Evolutionary conservation across 2,797 vertebrate genomes (phyloP).

Genomic region (Cyclopterus lumpus): DNA sequence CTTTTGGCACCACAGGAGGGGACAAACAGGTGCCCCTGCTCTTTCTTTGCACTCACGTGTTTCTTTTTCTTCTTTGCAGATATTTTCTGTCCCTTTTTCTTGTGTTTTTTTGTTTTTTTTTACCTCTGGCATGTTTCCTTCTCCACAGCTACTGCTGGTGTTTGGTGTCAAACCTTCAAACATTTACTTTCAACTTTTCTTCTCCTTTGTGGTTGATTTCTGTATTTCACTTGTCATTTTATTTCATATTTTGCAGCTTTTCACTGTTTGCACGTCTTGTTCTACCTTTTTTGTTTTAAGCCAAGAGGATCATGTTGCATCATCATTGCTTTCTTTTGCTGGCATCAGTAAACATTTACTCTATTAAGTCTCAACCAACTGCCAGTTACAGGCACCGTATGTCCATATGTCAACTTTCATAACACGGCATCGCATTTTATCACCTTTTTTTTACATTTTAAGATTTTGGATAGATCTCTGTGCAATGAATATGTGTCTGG

Average conservation of each 20-base stretch:
- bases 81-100: slow-evolving; percentile 9
- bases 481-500: not conserved
- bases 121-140: slow-evolving; percentile 29
- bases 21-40: slow-evolving; percentile 96
- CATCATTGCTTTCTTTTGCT: not conserved
- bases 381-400: not conserved
- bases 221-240: not conserved
- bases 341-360: not conserved
- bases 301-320: slow-evolving; percentile 12
- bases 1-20: slow-evolving; percentile 93
- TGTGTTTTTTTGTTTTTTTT: not conserved
- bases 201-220: slow-evolving; percentile 4
- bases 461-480: not conserved
- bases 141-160: slow-evolving; percentile 16
- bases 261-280: not conserved
- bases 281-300: slow-evolving; percentile 2
- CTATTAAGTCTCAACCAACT: slow-evolving; percentile 9
- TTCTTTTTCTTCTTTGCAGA: slow-evolving; percentile 36
- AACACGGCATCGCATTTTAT: slow-evolving; percentile 3
- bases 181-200: not conserved
- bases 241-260: slow-evolving; percentile 10
- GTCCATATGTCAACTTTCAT: not conserved
- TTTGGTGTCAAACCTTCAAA: slow-evolving; percentile 9
- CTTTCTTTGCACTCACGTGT: slow-evolving; percentile 73
- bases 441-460: slow-evolving; percentile 2